Evolutionary conservation across 2,113 vertebrate genomes (phyloP).

Genomic region (Brienomyrus brachyistius): DNA sequence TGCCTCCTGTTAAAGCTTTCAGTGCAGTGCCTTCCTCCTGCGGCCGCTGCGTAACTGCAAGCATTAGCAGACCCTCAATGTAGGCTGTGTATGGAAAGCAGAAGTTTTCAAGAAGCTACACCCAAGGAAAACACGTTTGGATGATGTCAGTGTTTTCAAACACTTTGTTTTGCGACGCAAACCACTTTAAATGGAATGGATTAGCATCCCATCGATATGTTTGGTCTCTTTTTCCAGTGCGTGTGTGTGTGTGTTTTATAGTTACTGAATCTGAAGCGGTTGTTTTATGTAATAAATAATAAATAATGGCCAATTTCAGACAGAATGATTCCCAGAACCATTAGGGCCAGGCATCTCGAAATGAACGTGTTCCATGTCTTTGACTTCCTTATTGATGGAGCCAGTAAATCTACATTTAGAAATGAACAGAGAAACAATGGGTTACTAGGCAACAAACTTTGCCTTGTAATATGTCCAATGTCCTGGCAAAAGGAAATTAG

Average conservation of each 20-base stretch:
- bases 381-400: constrained; percentile 46
- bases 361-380: constrained; percentile 28
- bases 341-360: constrained; percentile 30
- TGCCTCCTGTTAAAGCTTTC: neutral
- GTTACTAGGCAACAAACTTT: constrained; percentile 49
- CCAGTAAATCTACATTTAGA: constrained; percentile 48
- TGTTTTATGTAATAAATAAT: constrained; percentile 12
- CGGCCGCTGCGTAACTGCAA: neutral
- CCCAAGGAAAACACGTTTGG: neutral
- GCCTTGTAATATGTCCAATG: constrained; percentile 48
- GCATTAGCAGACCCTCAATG: neutral
- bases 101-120: neutral
- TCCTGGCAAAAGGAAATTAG: constrained; percentile 53
- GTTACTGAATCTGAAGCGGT: neutral
- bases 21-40: neutral
- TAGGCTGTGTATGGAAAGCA: neutral
- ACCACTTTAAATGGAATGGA: constrained; percentile 12
- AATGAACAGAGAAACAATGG: constrained; percentile 47
- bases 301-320: constrained; percentile 8
- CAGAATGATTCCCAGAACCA: constrained; percentile 31
- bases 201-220: neutral
- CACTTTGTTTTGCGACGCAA: neutral
- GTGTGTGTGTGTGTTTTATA: neutral
- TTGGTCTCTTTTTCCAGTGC: neutral
- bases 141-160: neutral